Percentiles rank a stretch among this genome's conserved stretches.
Evolutionary conservation across 2,797 vertebrate species (phyloP).

Genomic region (Cottoperca gobio): DNA sequence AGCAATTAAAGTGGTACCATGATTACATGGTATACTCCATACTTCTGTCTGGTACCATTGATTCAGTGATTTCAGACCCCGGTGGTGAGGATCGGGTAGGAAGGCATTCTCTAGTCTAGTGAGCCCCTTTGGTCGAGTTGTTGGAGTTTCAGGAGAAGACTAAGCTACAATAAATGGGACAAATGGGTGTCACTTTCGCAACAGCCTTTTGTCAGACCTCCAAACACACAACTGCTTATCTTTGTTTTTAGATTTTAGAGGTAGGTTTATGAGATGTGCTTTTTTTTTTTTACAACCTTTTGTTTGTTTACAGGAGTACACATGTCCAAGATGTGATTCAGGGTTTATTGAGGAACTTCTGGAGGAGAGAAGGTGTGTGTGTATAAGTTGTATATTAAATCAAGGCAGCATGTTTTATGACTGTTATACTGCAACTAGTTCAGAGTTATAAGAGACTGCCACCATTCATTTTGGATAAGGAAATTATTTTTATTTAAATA

Average conservation of each 20-base stretch:
- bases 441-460: not conserved
- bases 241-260: not conserved
- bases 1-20: too few relatives aligned
- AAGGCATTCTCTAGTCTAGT: not conserved
- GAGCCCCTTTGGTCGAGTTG: not conserved
- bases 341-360: slow-evolving; percentile 98
- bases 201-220: not conserved
- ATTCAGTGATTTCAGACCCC: too few relatives aligned
- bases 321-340: slow-evolving; percentile 96
- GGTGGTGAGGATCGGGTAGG: too few relatives aligned
- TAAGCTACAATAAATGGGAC: not conserved
- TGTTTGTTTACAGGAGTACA: slow-evolving; percentile 89
- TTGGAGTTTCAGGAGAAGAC: not conserved
- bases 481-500: not conserved
- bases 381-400: too few relatives aligned
- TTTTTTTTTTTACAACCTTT: not conserved
- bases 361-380: slow-evolving; percentile 90
- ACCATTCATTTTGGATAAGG: not conserved
- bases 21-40: too few relatives aligned
- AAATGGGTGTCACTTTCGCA: too few relatives aligned
- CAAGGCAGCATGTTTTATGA: not conserved
- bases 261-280: not conserved
- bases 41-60: too few relatives aligned
- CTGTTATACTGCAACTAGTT: not conserved
- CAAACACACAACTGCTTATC: not conserved